Evolutionary conservation across 2,113 vertebrate species (phyloP).

Genomic region (Colossoma macropomum): DNA sequence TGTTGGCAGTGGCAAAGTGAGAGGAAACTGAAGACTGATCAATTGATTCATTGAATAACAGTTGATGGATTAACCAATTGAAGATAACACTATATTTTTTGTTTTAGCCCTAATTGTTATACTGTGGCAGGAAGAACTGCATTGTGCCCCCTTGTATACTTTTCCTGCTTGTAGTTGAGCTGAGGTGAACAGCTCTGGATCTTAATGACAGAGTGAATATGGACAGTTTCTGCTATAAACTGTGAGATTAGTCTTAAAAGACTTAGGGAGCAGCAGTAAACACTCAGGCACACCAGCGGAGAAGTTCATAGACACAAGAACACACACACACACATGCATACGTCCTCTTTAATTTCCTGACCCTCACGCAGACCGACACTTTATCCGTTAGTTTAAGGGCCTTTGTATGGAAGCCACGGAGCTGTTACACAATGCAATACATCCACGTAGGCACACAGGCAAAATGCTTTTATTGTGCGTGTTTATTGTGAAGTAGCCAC

Average conservation of each 20-base stretch:
- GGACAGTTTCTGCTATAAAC: not conserved
- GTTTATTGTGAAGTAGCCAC: not conserved
- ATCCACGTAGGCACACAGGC: too few species aligned
- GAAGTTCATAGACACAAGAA: conserved; percentile 5
- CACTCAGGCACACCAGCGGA: not conserved
- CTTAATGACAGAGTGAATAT: conserved; percentile 11
- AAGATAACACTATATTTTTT: too few species aligned
- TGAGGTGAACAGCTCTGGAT: not conserved
- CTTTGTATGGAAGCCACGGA: not conserved
- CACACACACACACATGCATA: not conserved
- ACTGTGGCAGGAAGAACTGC: too few species aligned
- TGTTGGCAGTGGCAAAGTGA: too few species aligned
- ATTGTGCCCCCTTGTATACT: too few species aligned
- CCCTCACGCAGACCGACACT: conserved; percentile 9
- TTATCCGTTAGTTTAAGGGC: not conserved
- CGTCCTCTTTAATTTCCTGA: conserved; percentile 15
- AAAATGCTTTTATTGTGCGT: not conserved
- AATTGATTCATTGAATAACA: too few species aligned
- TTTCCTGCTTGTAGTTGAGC: not conserved
- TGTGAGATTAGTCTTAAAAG: not conserved
- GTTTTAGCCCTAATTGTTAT: too few species aligned
- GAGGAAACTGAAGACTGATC: too few species aligned
- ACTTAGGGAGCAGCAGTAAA: not conserved
- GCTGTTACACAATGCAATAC: not conserved
- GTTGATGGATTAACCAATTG: too few species aligned